Conservation (phyloP, 2,113 vertebrate species). For the Elgaria multicarinata region DNA sequence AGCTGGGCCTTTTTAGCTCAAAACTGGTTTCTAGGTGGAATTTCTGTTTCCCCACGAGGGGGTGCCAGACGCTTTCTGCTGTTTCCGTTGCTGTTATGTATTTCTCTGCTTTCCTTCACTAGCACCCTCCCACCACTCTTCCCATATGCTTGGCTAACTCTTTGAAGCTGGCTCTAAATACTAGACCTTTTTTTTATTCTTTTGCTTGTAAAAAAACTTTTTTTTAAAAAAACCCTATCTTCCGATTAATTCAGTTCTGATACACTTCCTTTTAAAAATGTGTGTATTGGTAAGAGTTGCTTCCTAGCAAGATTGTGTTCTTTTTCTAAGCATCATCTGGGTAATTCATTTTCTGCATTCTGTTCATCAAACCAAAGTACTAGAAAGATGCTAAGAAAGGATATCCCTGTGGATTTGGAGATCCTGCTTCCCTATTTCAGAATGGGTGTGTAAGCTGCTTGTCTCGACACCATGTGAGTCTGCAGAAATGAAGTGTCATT, state of each 20-base stretch:
- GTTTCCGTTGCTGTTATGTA: neutral
- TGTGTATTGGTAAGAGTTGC: neutral
- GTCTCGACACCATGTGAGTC: neutral
- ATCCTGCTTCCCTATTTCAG: neutral
- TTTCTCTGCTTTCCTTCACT: neutral
- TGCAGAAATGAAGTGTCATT: neutral
- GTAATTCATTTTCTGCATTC: neutral
- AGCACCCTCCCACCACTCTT: neutral
- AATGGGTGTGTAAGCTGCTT: neutral
- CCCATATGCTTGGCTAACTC: constrained; percentile 48
- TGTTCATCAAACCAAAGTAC: neutral
- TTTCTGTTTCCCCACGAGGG: constrained; percentile 65
- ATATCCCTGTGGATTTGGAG: neutral
- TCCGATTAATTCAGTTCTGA: neutral
- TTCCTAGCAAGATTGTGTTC: neutral
- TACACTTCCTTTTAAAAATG: neutral
- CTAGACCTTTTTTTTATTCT: neutral
- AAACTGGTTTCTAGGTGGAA: constrained; percentile 59
- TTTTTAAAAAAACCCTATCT: neutral
- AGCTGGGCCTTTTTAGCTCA: constrained; percentile 22
- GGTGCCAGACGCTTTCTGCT: constrained; percentile 51
- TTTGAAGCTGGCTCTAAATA: neutral
- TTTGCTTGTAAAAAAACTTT: constrained; percentile 4
- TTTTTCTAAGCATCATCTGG: neutral
- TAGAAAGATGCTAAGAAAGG: too few relatives aligned